phyloP scores from a whole-genome alignment of 2,797 vertebrate species.

The Anableps anableps region DNA sequence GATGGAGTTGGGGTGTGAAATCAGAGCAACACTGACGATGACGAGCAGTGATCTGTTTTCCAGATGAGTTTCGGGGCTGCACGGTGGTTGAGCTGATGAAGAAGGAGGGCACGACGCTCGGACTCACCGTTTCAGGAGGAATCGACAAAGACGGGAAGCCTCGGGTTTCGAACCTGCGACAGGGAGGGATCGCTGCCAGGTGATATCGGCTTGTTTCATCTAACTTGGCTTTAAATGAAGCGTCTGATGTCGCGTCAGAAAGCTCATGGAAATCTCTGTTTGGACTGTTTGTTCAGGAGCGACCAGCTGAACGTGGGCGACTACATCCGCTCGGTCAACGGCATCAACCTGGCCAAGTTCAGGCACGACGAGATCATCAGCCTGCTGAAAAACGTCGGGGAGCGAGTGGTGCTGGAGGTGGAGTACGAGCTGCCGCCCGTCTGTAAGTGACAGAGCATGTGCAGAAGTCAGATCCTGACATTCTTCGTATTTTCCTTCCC shows the following conservation, averaged over 20 bases:
- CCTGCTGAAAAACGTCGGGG: conserved; percentile 95
- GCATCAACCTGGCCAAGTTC: conserved; percentile 97
- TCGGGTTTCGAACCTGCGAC: conserved; percentile 95
- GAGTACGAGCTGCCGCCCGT: conserved; percentile 94
- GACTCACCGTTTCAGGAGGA: conserved; percentile 95
- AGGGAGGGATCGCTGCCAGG: conserved; percentile 97
- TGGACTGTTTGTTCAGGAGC: conserved; percentile 79
- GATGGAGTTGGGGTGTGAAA: too few relatives aligned
- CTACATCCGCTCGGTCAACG: conserved; percentile 96
- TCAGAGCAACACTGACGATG: not conserved
- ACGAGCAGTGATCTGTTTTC: conserved; percentile 37
- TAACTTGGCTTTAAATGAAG: not conserved
- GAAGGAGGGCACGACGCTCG: conserved; percentile 97
- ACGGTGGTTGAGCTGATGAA: conserved; percentile 97
- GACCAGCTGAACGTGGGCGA: conserved; percentile 97
- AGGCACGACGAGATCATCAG: conserved; percentile 98
- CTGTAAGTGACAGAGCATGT: conserved; percentile 81
- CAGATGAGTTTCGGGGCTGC: conserved; percentile 97
- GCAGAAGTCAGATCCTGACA: not conserved
- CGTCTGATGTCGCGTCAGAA: not conserved
- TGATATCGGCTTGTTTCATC: conserved; percentile 44
- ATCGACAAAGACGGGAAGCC: conserved; percentile 98
- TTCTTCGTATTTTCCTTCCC: not conserved
- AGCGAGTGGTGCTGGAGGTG: conserved; percentile 94
- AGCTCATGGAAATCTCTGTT: not conserved